phyloP scores from a whole-genome alignment of 2,888 invertebrate genomes.

The Drosophila affinis region DNA sequence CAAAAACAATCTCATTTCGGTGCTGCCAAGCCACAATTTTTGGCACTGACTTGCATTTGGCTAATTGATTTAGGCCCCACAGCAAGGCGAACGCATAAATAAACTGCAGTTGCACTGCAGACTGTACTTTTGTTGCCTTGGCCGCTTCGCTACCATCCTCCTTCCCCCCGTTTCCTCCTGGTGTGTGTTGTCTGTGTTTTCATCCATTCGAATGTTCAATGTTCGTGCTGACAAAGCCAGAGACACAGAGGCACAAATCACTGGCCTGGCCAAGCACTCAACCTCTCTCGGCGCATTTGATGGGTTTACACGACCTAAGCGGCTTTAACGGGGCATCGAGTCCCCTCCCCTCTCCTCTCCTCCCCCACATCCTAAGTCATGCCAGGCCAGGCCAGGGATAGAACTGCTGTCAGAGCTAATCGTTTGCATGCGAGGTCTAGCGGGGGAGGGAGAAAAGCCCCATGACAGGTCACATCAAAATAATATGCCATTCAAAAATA shows the following conservation, averaged over 20 bases:
- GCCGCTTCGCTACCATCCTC: constrained; percentile 23
- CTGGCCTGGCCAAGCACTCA: constrained; percentile 49
- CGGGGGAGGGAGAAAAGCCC: background rate
- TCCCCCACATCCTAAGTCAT: too few relatives aligned
- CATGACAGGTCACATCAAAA: constrained; percentile 37
- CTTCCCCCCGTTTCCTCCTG: background rate
- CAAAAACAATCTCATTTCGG: constrained; percentile 38
- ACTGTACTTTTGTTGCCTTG: constrained; percentile 60
- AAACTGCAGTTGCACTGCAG: constrained; percentile 26
- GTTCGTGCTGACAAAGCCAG: constrained; percentile 60
- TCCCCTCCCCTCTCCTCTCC: background rate
- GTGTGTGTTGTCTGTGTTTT: background rate
- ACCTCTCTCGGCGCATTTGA: constrained; percentile 57
- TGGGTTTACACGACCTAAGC: constrained; percentile 74
- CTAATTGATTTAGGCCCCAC: constrained; percentile 73
- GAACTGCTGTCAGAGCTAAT: constrained; percentile 32
- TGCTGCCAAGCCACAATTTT: constrained; percentile 63
- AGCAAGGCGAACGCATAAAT: constrained; percentile 41
- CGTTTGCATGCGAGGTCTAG: constrained; percentile 37
- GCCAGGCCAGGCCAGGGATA: constrained; percentile 32
- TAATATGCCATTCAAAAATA: constrained; percentile 16
- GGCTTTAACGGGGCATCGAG: constrained; percentile 49
- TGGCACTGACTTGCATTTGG: constrained; percentile 74
- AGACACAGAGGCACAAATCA: constrained; percentile 57
- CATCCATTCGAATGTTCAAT: constrained; percentile 2